Evolutionary conservation across 2,113 vertebrate genomes (phyloP).

Genomic region (Emydura subglobosa): DNA sequence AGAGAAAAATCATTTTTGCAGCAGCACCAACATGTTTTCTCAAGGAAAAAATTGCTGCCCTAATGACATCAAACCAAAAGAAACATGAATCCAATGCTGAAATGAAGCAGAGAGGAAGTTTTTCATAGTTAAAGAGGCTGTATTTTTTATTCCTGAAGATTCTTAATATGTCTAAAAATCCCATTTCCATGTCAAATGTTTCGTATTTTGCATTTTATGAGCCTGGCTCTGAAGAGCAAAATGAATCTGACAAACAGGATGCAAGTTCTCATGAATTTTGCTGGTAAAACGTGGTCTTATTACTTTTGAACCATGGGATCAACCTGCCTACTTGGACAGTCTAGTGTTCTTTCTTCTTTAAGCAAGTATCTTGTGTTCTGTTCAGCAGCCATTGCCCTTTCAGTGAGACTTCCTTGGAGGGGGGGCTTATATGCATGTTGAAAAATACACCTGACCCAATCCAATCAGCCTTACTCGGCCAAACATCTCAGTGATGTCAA

Average conservation of each 20-base stretch:
- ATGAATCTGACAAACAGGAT: neutral
- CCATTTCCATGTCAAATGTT: neutral
- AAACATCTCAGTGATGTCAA: neutral
- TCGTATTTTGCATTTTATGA: conserved; percentile 3
- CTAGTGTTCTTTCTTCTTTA: neutral
- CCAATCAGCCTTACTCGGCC: conserved; percentile 22
- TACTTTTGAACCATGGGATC: neutral
- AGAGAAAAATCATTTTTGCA: neutral
- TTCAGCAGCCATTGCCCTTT: neutral
- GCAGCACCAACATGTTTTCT: neutral
- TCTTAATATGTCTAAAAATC: neutral
- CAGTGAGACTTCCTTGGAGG: neutral
- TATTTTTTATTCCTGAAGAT: neutral
- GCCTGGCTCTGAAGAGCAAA: neutral
- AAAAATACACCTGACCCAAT: neutral
- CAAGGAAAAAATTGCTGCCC: neutral
- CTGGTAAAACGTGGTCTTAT: neutral
- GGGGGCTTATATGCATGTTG: neutral
- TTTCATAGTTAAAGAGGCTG: neutral
- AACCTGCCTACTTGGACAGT: neutral
- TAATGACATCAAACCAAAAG: neutral
- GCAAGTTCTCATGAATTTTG: neutral
- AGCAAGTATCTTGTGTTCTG: neutral
- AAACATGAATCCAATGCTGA: neutral
- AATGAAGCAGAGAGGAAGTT: neutral